Evolutionary conservation across 2,797 vertebrate species (phyloP).

Genomic region (Siniperca undulata): DNA sequence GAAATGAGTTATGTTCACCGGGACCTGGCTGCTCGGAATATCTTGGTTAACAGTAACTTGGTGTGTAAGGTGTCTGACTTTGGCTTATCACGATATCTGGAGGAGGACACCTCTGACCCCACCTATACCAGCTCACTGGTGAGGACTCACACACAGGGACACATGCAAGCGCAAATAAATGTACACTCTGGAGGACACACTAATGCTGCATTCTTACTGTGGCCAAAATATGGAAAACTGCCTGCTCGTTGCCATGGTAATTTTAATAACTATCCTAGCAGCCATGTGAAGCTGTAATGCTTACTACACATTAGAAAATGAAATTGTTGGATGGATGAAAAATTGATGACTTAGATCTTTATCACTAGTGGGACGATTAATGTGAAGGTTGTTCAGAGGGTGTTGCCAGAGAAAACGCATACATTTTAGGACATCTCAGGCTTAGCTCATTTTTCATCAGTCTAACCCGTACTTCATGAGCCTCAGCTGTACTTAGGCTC

Average conservation of each 20-base stretch:
- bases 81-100: slow-evolving; percentile 88
- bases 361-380: too few species aligned
- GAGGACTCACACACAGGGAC: slow-evolving; percentile 39
- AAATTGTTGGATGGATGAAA: too few species aligned
- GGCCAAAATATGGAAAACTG: background rate
- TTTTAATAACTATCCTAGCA: slow-evolving; percentile 1
- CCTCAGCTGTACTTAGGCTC: background rate
- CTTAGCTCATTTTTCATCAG: background rate
- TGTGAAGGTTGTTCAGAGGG: too few species aligned
- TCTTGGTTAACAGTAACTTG: slow-evolving; percentile 95
- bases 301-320: too few species aligned
- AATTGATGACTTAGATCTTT: too few species aligned
- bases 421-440: background rate
- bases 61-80: slow-evolving; percentile 97
- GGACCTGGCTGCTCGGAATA: slow-evolving; percentile 95
- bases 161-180: background rate
- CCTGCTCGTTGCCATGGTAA: slow-evolving; percentile 1
- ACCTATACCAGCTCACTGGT: slow-evolving; percentile 83
- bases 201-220: background rate
- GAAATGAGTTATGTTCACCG: slow-evolving; percentile 97
- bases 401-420: too few species aligned
- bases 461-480: background rate
- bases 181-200: background rate
- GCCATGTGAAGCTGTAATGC: background rate
- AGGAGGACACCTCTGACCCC: slow-evolving; percentile 79